Base-by-base conservation (phyloP, 2,888 invertebrate genomes). In the Synergus japonicus region DNA sequence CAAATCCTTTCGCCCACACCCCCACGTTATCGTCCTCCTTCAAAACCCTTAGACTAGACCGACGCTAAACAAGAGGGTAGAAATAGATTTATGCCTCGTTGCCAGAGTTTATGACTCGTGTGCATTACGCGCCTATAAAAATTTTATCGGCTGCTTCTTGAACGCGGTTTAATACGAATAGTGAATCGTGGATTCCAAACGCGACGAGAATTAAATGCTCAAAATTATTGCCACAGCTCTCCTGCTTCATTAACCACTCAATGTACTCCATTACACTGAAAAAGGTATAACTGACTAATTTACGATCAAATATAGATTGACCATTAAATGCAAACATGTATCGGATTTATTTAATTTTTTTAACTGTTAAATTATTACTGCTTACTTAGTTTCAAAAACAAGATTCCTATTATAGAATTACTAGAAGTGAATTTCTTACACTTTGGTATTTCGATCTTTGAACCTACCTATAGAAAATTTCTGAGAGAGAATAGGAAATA, bases 11-110 rank as follows among this genome's bases (percentile, higher is more conserved):
- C 78, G 29, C 73, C 80, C 77, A 83, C 85, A 85, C 58, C 73
- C 93, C 93, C 93, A 93, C 93, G 93, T 93, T 80, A 93, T 93
- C 93, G 93, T 93, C 93, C 93, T 93, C 92, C 93, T 91, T 84
- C 77, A 83, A 83, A 84, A 83, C 84, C 82, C 82, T 84, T 78
- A 82, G 73, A 81, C 80, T 81, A 77, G 76, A 78, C 83, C 85
- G 92, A 92, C 93, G 85, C 87, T 85, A 87, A 90, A 90, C 89
- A 89, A 87, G 86, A 87, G 86, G 85, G 85, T 87, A 86, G 83
- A 87, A 88, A 90, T 89, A 89, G 89, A 90, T 91, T 91, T 90
- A 88, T 87, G 86, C 87, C 81, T 84, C 86, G 86, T 87, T 85
- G 84, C 82, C 84, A 80, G 78, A 79, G 81, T 85, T 87, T 86